Conservation (phyloP, 2,113 vertebrate genomes). For the Lathamus discolor region DNA sequence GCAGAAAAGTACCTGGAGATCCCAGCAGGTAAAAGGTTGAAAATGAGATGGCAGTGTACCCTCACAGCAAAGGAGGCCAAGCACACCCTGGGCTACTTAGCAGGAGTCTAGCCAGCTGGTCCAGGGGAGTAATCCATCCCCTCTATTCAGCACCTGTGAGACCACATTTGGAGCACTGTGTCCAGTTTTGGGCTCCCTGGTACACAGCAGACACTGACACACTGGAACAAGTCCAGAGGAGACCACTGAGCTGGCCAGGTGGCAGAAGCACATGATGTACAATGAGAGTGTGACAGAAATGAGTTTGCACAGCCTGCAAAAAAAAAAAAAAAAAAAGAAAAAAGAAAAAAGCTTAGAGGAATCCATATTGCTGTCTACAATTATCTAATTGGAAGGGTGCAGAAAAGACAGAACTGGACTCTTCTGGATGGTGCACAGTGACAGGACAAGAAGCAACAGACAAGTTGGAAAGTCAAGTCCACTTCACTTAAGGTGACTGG, state of each 20-base stretch:
- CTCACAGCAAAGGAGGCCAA: accelerated
- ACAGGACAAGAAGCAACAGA: neutral
- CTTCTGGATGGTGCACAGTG: neutral
- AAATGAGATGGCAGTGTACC: accelerated
- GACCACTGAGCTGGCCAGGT: neutral
- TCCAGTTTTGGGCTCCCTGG: accelerated
- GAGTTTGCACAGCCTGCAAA: neutral
- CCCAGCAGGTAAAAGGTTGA: accelerated
- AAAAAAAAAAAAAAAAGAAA: neutral
- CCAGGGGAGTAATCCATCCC: neutral
- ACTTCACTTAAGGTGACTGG: neutral
- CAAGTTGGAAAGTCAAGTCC: neutral
- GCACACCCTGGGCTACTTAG: neutral
- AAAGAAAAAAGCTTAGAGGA: neutral
- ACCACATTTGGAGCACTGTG: accelerated
- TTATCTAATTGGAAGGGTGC: neutral
- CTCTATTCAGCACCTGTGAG: neutral
- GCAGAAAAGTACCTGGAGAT: neutral
- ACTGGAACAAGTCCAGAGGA: neutral
- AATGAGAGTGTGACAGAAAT: accelerated
- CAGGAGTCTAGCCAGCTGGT: neutral
- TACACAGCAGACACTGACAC: neutral
- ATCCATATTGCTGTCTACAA: neutral
- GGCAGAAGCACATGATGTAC: neutral
- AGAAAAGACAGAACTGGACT: neutral